Evolutionary conservation across 1,140 invertebrate genomes (phyloP).

Genomic region (Chelonus insularis): DNA sequence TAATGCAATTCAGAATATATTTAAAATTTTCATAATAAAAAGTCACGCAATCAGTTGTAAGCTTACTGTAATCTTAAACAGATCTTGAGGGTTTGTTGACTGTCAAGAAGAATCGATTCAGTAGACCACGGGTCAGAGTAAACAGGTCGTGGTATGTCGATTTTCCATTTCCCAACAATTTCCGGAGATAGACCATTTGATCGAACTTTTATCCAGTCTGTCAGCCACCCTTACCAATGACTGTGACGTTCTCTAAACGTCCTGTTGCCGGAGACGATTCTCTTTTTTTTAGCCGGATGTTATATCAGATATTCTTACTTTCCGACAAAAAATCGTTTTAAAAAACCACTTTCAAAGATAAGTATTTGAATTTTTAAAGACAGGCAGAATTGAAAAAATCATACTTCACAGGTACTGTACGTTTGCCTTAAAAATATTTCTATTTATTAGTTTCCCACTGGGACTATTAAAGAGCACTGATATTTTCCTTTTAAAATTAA

Average conservation of each 20-base stretch:
- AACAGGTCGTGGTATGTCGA: slow-evolving; percentile 12
- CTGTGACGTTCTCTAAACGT: neutral
- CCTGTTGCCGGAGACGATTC: neutral
- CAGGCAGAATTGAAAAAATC: too few relatives aligned
- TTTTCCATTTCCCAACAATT: slow-evolving; percentile 46
- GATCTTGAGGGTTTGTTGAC: neutral
- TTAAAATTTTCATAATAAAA: too few relatives aligned
- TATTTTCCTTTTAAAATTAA: too few relatives aligned
- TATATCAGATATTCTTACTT: neutral
- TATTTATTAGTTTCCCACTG: too few relatives aligned
- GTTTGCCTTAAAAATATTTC: too few relatives aligned
- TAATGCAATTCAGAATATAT: neutral
- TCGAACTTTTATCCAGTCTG: slow-evolving; percentile 29
- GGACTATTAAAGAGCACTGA: too few relatives aligned
- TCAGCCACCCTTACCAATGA: neutral
- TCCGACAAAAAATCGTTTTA: too few relatives aligned
- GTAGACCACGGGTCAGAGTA: neutral
- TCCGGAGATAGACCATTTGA: slow-evolving; percentile 30
- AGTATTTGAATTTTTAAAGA: too few relatives aligned
- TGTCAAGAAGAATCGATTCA: neutral
- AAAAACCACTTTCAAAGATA: too few relatives aligned
- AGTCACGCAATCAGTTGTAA: too few relatives aligned
- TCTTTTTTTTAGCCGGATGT: neutral
- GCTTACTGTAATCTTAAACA: neutral
- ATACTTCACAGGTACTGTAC: too few relatives aligned